Evolutionary conservation across 2,797 vertebrate genomes (phyloP), one percentile per base, ranked within the genome.

Genomic region (Otus scops): DNA sequence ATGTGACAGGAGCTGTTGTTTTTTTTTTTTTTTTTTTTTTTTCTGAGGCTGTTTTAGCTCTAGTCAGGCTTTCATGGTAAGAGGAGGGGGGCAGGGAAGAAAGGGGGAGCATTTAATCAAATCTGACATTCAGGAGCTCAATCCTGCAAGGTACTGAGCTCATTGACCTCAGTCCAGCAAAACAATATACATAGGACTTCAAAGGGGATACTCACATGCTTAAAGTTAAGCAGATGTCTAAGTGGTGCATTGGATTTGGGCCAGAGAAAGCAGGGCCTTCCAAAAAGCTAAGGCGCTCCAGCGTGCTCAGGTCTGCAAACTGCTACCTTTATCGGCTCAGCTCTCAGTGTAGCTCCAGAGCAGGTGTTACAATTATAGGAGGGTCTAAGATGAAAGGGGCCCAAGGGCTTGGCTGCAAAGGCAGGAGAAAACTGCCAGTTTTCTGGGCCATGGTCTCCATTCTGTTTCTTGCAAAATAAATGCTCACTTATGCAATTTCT

Each of bases 191-290:
- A 88, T 68, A 60, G 68, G 80, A 97, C 95, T 96, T 97, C 96
- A 97, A 94, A 96, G 95, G 84, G 86, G 94, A 82, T 96, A 91
- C 92, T 95, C 96, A 96, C 92, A 95, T 95, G 95, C 95, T 96
- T 97, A 96, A 97, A 94, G 92, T 96, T 96, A 96, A 96, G 95
- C 92, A 96, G 93, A 95, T 96, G 92, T 94, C 86, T 95, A 96
- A 95, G 95, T 96, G 93, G 83, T 92, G 60, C 38, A 74, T 88
- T 96, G 95, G 96, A 95, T 68, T 70, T 63, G 70, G 81, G 94
- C 96, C 93, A 96, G 94, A 47, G 90, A 89, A 93, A 94, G 70
- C 78, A 54, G 38, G 60, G 85, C 90, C 74, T 80, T 97, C 90
- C 96, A 94, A 93, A 93, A 93, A 79, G 65, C 83, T 27, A 41